A percentile compares a stretch with the other conserved stretches of the same genome.
Evolutionary conservation across 2,113 vertebrate genomes (phyloP).

Genomic region (Pteronura brasiliensis): DNA sequence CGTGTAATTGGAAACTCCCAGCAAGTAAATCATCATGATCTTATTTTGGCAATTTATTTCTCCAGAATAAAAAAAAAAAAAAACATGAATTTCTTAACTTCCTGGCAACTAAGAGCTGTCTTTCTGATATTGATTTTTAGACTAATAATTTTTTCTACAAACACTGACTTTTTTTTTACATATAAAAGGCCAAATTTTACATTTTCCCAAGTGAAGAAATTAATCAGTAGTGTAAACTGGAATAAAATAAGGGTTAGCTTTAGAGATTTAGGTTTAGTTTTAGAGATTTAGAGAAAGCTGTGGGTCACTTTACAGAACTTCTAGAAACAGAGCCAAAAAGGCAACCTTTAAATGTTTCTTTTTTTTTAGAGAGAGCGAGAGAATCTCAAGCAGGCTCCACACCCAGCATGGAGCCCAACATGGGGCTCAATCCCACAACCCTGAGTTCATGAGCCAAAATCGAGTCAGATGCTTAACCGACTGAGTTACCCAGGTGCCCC

Average conservation of each 20-base stretch:
- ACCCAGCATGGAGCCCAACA: not conserved
- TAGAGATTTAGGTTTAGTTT: not conserved
- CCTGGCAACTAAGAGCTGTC: not conserved
- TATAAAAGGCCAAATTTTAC: not conserved
- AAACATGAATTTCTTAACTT: not conserved
- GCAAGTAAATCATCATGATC: not conserved
- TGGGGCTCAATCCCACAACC: not conserved
- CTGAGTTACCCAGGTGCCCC: not conserved
- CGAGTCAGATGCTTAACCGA: not conserved
- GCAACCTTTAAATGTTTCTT: not conserved
- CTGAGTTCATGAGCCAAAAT: not conserved
- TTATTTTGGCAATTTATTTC: slow-evolving; percentile 43
- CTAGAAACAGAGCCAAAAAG: slow-evolving; percentile 51
- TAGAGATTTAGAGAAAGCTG: slow-evolving; percentile 47
- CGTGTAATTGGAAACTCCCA: not conserved
- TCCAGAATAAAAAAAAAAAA: not conserved
- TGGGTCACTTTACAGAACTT: not conserved
- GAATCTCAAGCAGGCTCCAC: not conserved
- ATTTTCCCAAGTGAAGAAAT: slow-evolving; percentile 4
- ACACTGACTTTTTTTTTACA: not conserved
- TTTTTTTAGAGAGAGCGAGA: not conserved
- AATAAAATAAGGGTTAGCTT: slow-evolving; percentile 1
- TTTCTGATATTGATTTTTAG: not conserved
- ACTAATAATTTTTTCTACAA: not conserved
- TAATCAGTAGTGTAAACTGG: not conserved